Conservation (phyloP, 2,113 vertebrate species). For the Heterotilapia buettikoferi region DNA sequence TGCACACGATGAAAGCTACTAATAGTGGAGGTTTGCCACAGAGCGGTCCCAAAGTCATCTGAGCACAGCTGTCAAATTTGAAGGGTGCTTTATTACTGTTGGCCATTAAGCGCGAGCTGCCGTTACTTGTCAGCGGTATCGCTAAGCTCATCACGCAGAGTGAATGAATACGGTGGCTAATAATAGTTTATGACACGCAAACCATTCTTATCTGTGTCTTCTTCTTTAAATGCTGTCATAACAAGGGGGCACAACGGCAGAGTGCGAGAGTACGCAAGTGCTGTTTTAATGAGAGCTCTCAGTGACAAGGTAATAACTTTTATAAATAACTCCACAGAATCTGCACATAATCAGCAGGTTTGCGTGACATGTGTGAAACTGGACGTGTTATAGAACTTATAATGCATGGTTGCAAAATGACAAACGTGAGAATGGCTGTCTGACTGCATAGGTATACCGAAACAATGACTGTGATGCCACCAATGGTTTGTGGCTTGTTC, state of each 20-base stretch:
- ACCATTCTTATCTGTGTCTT: not conserved
- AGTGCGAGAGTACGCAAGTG: not conserved
- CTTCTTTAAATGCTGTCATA: slow-evolving; percentile 3
- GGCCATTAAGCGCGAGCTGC: not conserved
- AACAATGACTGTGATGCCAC: not conserved
- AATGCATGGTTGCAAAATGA: not conserved
- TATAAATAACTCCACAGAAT: not conserved
- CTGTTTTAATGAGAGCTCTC: not conserved
- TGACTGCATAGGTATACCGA: not conserved
- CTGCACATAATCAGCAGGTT: not conserved
- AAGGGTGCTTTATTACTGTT: slow-evolving; percentile 1
- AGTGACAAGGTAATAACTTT: not conserved
- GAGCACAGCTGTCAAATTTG: slow-evolving; percentile 1
- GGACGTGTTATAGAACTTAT: not conserved
- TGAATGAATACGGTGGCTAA: slow-evolving; percentile 6
- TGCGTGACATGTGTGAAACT: not conserved
- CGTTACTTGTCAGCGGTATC: not conserved
- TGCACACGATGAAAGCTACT: not conserved
- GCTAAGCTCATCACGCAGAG: not conserved
- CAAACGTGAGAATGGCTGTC: not conserved
- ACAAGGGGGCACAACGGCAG: not conserved
- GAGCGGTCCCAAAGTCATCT: not conserved
- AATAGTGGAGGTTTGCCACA: not conserved
- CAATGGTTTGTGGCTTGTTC: not conserved
- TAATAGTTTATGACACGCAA: slow-evolving; percentile 28